These are phyloP conservation scores for Camponotus floridanus DNA, from an alignment of 1,140 invertebrate species.

Conservation along the genomic window DNA sequence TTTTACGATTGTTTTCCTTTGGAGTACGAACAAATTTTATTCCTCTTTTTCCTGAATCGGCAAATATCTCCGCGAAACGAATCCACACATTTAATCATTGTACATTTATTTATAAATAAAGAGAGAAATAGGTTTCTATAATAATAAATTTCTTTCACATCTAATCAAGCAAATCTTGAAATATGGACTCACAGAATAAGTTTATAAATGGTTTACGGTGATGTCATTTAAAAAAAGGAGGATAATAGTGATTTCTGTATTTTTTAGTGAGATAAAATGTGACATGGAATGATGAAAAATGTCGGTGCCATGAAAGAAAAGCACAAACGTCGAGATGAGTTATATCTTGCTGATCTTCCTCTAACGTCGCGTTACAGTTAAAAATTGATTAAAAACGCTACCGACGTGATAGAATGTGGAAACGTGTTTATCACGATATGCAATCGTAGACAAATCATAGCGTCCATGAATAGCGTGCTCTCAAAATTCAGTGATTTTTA, in stretches of 20 bases:
- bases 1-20: not conserved
- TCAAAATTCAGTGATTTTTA: constrained; percentile 15
- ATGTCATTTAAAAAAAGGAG: not conserved
- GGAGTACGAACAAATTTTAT: not conserved
- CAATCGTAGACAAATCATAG: not conserved
- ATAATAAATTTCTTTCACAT: not conserved
- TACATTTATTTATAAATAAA: not conserved
- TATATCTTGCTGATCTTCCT: constrained; percentile 20
- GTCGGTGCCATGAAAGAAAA: not conserved
- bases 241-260: not conserved
- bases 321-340: not conserved
- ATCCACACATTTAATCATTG: not conserved
- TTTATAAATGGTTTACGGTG: not conserved
- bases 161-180: not conserved
- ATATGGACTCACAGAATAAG: not conserved
- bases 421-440: not conserved
- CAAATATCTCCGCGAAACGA: constrained; percentile 1
- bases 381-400: constrained; percentile 19
- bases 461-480: not conserved
- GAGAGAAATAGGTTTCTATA: not conserved
- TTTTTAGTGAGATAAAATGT: constrained; percentile 2
- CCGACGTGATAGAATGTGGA: not conserved
- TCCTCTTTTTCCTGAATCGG: not conserved
- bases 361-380: not conserved
- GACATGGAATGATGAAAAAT: constrained; percentile 10